These are phyloP conservation scores for Ctenopoma multispine DNA, from an alignment of 2,797 vertebrate genomes.

Conservation along the genomic window DNA sequence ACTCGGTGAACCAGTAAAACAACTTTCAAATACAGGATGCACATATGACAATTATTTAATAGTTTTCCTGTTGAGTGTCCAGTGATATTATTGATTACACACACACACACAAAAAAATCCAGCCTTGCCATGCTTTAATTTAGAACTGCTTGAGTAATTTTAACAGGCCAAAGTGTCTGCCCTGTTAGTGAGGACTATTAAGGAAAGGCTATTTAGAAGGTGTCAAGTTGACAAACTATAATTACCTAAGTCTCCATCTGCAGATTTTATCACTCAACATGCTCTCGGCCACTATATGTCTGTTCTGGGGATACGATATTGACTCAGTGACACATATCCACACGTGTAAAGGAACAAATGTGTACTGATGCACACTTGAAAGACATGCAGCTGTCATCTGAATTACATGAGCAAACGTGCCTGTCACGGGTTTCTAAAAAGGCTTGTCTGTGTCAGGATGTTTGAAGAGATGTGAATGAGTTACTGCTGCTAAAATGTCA, in stretches of 20 bases:
- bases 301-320: slow-evolving; percentile 18
- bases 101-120: not conserved
- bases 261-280: slow-evolving; percentile 47
- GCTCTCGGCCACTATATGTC: slow-evolving; percentile 43
- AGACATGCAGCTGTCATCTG: slow-evolving; percentile 14
- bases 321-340: slow-evolving; percentile 7
- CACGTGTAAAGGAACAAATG: slow-evolving; percentile 22
- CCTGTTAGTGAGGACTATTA: slow-evolving; percentile 50
- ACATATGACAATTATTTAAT: not conserved
- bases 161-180: slow-evolving; percentile 16
- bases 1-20: not conserved
- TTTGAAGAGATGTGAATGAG: not conserved
- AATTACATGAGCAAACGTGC: not conserved
- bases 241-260: slow-evolving; percentile 66
- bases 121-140: slow-evolving; percentile 1
- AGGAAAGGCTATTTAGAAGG: slow-evolving; percentile 41
- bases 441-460: not conserved
- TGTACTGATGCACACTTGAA: not conserved
- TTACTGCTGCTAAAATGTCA: not conserved
- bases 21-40: not conserved
- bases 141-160: slow-evolving; percentile 10
- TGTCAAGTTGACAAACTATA: slow-evolving; percentile 65
- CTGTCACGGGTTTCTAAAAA: not conserved
- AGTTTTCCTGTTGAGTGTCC: not conserved
- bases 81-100: not conserved